Evolutionary conservation across 2,888 invertebrate genomes (phyloP).

Genomic region (Dryocosmus kuriphilus): DNA sequence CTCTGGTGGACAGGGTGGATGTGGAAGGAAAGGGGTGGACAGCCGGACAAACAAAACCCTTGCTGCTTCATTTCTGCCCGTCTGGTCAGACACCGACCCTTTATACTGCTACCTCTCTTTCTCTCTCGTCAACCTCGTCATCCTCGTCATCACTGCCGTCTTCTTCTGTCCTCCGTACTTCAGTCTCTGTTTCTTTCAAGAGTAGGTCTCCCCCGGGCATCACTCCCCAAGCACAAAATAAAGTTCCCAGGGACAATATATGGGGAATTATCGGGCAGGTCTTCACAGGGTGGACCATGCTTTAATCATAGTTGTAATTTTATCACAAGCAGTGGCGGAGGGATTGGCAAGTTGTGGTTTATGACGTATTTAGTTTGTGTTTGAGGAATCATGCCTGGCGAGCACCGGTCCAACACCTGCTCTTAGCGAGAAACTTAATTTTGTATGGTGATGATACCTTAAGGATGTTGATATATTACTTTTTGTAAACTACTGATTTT

Average conservation of each 20-base stretch:
- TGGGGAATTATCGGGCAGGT: not conserved
- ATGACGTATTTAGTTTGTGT: too few species aligned
- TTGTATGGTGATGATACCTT: too few species aligned
- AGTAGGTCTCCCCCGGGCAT: not conserved
- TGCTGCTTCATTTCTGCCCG: conserved; percentile 77
- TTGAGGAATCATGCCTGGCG: too few species aligned
- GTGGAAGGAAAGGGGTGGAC: conserved; percentile 72
- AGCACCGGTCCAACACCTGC: too few species aligned
- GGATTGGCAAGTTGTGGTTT: not conserved
- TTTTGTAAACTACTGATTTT: too few species aligned
- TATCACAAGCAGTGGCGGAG: not conserved
- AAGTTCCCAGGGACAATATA: not conserved
- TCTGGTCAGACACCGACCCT: conserved; percentile 76
- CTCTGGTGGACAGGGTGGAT: conserved; percentile 52
- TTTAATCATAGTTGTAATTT: not conserved
- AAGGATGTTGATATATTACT: too few species aligned
- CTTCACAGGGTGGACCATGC: not conserved
- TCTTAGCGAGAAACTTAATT: too few species aligned
- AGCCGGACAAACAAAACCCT: conserved; percentile 78
- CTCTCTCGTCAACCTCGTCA: conserved; percentile 62
- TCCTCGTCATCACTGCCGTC: conserved; percentile 48
- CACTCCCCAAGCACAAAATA: not conserved
- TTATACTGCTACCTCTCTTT: conserved; percentile 64
- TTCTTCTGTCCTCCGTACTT: conserved; percentile 55
- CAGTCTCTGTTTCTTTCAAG: conserved; percentile 55